A percentile compares a stretch with the other conserved stretches of the same genome.
Evolutionary conservation across 1,140 invertebrate species (phyloP).

Genomic region (Zaprionus tsacasi): DNA sequence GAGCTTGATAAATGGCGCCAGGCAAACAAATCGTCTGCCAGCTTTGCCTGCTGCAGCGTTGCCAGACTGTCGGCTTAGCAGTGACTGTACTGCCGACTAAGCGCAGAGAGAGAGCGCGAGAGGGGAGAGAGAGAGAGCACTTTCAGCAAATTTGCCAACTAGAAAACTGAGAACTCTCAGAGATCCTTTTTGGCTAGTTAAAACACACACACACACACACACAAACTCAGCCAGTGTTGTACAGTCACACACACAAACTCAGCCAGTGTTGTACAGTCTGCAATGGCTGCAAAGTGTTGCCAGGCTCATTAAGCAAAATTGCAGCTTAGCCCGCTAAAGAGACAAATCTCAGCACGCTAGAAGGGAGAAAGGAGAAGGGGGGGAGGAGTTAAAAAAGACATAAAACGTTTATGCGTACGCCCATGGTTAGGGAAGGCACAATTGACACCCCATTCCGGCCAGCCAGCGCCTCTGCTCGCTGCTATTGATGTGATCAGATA

Average conservation of each 20-base stretch:
- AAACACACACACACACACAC: too few relatives aligned
- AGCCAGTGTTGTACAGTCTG: conserved; percentile 46
- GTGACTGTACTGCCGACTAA: not conserved
- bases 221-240: too few relatives aligned
- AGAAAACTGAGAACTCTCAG: too few relatives aligned
- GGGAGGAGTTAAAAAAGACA: conserved; percentile 29
- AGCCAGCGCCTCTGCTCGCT: too few relatives aligned
- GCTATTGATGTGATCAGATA: conserved; percentile 64
- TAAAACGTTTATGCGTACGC: conserved; percentile 68
- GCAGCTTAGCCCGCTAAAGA: conserved; percentile 26
- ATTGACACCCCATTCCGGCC: not conserved
- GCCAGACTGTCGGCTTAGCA: conserved; percentile 16
- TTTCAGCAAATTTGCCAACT: too few relatives aligned
- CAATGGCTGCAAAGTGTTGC: conserved; percentile 36
- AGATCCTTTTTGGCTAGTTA: too few relatives aligned
- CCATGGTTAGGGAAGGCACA: not conserved
- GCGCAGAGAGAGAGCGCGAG: not conserved
- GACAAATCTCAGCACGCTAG: conserved; percentile 43
- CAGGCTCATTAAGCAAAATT: conserved; percentile 64
- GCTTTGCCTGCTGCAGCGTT: conserved; percentile 16
- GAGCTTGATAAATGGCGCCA: conserved; percentile 38
- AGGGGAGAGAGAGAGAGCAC: too few relatives aligned
- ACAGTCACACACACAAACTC: too few relatives aligned
- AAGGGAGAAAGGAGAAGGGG: not conserved
- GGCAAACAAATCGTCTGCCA: conserved; percentile 37